phyloP scores from a whole-genome alignment of 2,888 invertebrate species.

The Thera obeliscata region DNA sequence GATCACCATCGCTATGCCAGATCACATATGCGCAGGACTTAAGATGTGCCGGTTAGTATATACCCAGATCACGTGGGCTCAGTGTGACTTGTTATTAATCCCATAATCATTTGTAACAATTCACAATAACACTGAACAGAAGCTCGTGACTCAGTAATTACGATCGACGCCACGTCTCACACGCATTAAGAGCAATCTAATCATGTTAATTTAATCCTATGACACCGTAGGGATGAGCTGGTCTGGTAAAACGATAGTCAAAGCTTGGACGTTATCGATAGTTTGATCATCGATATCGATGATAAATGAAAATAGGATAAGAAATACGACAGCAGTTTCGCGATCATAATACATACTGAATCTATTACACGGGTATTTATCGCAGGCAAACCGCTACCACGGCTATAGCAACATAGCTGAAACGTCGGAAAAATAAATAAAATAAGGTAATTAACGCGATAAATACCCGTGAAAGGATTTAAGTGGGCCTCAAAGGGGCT shows the following conservation, averaged over 20 bases:
- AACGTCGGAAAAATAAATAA: too few relatives aligned
- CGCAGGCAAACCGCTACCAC: too few relatives aligned
- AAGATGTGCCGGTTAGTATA: background rate
- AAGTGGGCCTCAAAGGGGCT: too few relatives aligned
- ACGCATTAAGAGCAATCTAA: slow-evolving; percentile 82
- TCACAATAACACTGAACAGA: slow-evolving; percentile 24
- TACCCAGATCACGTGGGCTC: background rate
- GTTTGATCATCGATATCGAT: slow-evolving; percentile 14
- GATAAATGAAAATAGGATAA: background rate
- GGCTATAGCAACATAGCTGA: too few relatives aligned
- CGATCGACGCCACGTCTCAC: slow-evolving; percentile 81
- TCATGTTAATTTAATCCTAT: slow-evolving; percentile 76
- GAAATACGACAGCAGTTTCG: too few relatives aligned
- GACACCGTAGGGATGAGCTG: slow-evolving; percentile 41
- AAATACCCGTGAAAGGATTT: too few relatives aligned
- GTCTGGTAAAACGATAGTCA: background rate
- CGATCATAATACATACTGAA: too few relatives aligned
- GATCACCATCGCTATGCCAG: too few relatives aligned
- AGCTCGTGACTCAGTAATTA: slow-evolving; percentile 74
- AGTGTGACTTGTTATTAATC: slow-evolving; percentile 14
- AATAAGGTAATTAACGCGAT: too few relatives aligned
- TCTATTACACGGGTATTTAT: too few relatives aligned
- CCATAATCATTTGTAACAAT: slow-evolving; percentile 28
- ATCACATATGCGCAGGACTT: too few relatives aligned
- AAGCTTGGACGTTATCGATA: slow-evolving; percentile 24